Conservation (phyloP, 2,113 vertebrate species). For the Mesitornis unicolor region DNA sequence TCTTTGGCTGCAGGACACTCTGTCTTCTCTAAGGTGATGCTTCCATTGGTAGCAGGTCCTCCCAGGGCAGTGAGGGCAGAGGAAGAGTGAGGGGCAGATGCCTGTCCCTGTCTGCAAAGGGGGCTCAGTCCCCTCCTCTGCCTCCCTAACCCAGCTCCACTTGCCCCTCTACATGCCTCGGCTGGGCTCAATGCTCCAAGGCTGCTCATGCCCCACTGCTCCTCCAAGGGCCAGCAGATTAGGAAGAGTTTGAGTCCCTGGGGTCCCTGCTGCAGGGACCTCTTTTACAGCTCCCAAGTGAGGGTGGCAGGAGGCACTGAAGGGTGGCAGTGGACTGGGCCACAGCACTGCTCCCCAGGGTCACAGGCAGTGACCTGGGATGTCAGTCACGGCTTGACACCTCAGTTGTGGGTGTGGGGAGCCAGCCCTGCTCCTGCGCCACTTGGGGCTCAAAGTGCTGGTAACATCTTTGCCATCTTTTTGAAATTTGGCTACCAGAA, state of each 20-base stretch:
- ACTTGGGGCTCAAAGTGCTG: not conserved
- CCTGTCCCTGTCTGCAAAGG: not conserved
- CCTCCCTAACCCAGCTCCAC: not conserved
- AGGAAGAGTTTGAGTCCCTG: not conserved
- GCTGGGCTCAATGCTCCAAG: not conserved
- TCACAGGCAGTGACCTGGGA: not conserved
- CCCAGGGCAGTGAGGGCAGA: not conserved
- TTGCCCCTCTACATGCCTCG: not conserved
- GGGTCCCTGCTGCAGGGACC: not conserved
- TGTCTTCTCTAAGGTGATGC: not conserved
- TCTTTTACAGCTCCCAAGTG: rapidly evolving
- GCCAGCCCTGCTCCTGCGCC: not conserved
- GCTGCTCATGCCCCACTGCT: not conserved
- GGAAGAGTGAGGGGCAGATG: not conserved
- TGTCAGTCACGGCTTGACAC: not conserved
- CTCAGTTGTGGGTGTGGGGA: not conserved
- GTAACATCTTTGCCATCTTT: not conserved
- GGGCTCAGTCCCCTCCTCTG: not conserved
- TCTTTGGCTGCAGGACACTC: not conserved
- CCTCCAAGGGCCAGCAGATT: not conserved
- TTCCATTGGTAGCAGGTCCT: not conserved
- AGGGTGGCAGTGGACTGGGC: not conserved
- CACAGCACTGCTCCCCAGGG: not conserved
- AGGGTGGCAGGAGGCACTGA: not conserved
- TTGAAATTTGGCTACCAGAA: not conserved